Evolutionary conservation across 2,113 vertebrate genomes (phyloP), one percentile per base, ranked within the genome.

Genomic region (Myotis brandtii): DNA sequence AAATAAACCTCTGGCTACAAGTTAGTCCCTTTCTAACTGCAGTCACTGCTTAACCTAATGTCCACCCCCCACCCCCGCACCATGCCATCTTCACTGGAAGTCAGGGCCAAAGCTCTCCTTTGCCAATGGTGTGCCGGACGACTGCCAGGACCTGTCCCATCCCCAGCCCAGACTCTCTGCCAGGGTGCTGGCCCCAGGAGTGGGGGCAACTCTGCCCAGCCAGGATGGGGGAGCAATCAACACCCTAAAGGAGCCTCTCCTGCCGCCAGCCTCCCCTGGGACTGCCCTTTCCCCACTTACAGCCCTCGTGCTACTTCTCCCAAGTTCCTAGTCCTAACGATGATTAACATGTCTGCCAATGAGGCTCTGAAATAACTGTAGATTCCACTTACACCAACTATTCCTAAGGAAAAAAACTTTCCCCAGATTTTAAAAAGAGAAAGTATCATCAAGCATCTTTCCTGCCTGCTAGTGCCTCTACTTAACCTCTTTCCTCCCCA

Each of bases 291-390:
- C 89, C 48, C 46, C 62, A 62, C 0, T 2, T 9, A 54, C 9
- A 67, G 79, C 27, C 25, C 30, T n/a, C 48, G 25, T 56, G 81
- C 52, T 73, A 59, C 54, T 56, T 76, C 91, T 72, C 64, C 64
- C 93, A 89, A 54, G 69, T 2, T 25, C 82, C n/a, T 13, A 25
- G 59, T 37, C 91, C 77, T 85, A 48, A 62, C 59, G 1, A 30
- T 62, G 67, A 94, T 64, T 37, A 89, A 93, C 21, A 18, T 0
- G 5, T 64, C 67, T 69, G 67, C 67, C 91, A 82, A 70, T n/a
- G 86, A 83, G 69, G 76, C 69, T 40, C 48, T 13, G 62, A 91
- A 46, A 83, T 46, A 54, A 89, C 85, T 52, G 4, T 50, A 72
- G 80, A 40, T 21, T 67, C 54, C 37, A 37, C 32, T 69, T 69